Evolutionary conservation across 2,888 invertebrate genomes (phyloP).

Genomic region (Dynastes maya): DNA sequence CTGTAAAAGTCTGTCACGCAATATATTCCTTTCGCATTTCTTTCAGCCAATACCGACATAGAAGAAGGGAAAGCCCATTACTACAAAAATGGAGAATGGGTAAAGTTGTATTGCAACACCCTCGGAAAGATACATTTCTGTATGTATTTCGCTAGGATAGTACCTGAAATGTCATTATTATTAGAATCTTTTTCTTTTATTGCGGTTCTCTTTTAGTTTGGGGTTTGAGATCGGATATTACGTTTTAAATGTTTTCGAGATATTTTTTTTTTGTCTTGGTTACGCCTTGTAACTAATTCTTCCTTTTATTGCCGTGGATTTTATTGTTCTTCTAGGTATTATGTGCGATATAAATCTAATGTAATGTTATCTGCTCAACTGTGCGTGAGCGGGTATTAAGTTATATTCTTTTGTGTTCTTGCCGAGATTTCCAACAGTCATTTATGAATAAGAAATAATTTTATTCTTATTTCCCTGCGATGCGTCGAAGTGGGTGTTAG

Average conservation of each 20-base stretch:
- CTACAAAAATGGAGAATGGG: background rate
- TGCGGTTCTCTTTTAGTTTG: background rate
- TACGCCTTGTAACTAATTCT: conserved; percentile 5
- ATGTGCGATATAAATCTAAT: background rate
- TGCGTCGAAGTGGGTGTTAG: background rate
- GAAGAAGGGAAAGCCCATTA: background rate
- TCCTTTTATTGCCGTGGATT: conserved; percentile 1
- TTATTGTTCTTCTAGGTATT: conserved; percentile 5
- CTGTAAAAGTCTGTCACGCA: conserved; percentile 34
- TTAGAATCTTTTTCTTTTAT: background rate
- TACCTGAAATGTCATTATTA: conserved; percentile 4
- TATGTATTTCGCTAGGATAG: conserved; percentile 3
- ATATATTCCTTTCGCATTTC: conserved; percentile 4
- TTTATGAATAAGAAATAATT: background rate
- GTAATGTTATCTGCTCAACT: no score
- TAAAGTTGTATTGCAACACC: background rate
- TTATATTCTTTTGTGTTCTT: no score
- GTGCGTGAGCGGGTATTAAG: no score
- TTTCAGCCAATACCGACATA: background rate
- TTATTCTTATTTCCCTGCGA: background rate
- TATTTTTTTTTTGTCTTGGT: conserved; percentile 7
- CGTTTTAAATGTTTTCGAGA: background rate
- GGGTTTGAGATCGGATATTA: conserved; percentile 3
- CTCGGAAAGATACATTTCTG: conserved; percentile 2
- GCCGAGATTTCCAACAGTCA: background rate